Percentiles rank a stretch among this genome's conserved stretches.
Evolutionary conservation across 2,797 vertebrate species (phyloP).

Genomic region (Orestias chungarensis): DNA sequence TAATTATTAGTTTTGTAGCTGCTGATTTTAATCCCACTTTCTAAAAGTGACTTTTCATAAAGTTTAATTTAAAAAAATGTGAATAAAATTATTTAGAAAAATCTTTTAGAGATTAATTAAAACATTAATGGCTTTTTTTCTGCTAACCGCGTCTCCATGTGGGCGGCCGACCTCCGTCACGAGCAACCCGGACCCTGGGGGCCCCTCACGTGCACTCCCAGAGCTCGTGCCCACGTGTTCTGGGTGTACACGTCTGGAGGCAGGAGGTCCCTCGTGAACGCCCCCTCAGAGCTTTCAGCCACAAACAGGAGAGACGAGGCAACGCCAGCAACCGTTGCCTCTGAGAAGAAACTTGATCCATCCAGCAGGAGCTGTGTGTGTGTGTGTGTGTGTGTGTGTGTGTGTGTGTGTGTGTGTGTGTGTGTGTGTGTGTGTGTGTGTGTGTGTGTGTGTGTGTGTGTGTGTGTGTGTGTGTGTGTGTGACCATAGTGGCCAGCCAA

Average conservation of each 20-base stretch:
- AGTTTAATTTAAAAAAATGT: background rate
- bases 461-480: conserved; percentile 34
- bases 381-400: conserved; percentile 36
- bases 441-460: conserved; percentile 40
- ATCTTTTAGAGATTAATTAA: background rate
- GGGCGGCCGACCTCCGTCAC: conserved; percentile 30
- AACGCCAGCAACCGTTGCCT: conserved; percentile 65
- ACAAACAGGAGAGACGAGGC: conserved; percentile 65
- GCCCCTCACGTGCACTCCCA: conserved; percentile 52
- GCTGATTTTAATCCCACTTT: background rate
- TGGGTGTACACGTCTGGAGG: too few species aligned
- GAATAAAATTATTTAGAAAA: too few species aligned
- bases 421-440: conserved; percentile 39
- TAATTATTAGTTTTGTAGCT: too few species aligned
- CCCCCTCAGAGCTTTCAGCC: conserved; percentile 72
- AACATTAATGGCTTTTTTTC: background rate
- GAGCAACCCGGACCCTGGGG: conserved; percentile 45
- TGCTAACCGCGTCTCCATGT: conserved; percentile 5
- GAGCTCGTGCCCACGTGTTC: too few species aligned
- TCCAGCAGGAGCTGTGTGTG: conserved; percentile 55
- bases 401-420: conserved; percentile 34
- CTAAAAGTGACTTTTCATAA: background rate
- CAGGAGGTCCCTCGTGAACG: conserved; percentile 70
- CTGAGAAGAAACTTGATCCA: conserved; percentile 74
- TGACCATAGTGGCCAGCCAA: conserved; percentile 51